Evolutionary conservation across 2,888 invertebrate genomes (phyloP), one percentile per base, ranked within the genome.

Genomic region (Trimorus sp.): DNA sequence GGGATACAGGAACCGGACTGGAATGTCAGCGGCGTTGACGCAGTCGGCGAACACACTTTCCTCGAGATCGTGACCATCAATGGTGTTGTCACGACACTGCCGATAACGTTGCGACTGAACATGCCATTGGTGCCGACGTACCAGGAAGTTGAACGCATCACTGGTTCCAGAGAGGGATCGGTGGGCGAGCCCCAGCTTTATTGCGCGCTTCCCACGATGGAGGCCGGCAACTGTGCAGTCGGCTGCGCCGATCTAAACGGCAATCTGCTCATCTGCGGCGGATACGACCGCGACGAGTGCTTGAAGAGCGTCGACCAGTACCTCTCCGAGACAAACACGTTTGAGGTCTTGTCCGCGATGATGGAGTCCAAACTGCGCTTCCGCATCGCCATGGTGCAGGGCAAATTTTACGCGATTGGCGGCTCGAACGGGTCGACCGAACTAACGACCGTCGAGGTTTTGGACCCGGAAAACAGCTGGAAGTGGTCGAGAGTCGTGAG

Each of bases 391-490:
- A 94, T 95, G 49, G 92, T 96, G 11, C 93, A 93, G 58, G 94
- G 93, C 84, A 93, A 93, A 83, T 94, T 97, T n/a, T 96, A 95
- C 92, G 96, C 95, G 49, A 93, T 96, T 62, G 97, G 97, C 70
- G 97, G 97, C 48, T 96, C 96, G 86, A 96, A 97, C 92, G 98
- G 97, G 0, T 95, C 95, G 83, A 94, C 94, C 11, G 97, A 98
- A 91, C 93, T 97, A 85, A 95, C 95, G 85, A 95, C 95, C 0
- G 94, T 94, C 3, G 96, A 96, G 90, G 93, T 93, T 90, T 93
- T 92, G 84, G 93, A 94, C 84, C 91, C 92, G 0, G 89, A 88
- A 7, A 86, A 87, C 38, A 90, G 89, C 65, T 90, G 89, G 80
- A 91, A 90, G 74, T 94, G 94, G 94, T 88, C 87, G n/a, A 86